Base-by-base conservation (phyloP, 2,888 invertebrate genomes). In the Xestobium rufovillosum region DNA sequence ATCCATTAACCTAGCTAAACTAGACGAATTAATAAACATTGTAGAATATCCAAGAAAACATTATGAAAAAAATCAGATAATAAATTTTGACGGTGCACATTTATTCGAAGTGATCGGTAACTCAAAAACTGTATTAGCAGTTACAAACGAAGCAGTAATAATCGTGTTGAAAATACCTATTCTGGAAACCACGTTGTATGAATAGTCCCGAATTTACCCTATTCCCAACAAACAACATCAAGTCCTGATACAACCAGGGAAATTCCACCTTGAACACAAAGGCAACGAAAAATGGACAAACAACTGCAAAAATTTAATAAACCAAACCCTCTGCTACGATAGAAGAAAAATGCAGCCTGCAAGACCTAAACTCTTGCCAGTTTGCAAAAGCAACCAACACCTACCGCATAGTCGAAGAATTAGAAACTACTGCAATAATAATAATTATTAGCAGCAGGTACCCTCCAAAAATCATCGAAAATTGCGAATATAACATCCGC, bases 401-500 rank as follows among this genome's bases (percentile, higher is more conserved):
- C 6, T 19, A 19, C 6, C 23, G n/a, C 6, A 6, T 19, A 19
- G 6, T 8, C 6, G 6, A 8, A 19, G 6, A 19, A 19, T 19
- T 19, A 19, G n/a, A 19, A n/a, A 19, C 6, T n/a, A 19, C 23
- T 19, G 23, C 23, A 19, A n/a, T 19, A 19, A 19, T 19, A 19
- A n/a, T 19, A 19, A 19, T 19, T 8, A n/a, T 19, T n/a, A 19
- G 23, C 23, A 8, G 6, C 23, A 19, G n/a, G n/a, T n/a, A 19
- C 6, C 23, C 23, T 19, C 23, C n/a, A 19, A 6, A 19, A 19
- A n/a, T 19, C 6, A 19, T 19, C n/a, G 23, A 19, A 19, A 19
- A 19, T n/a, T 19, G 23, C 23, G 23, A 19, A 19, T 19, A 19
- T n/a, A n/a, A 19, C 23, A n/a, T 19, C 23, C 23, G n/a, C 6